These are phyloP conservation scores for Cetoscarus ocellatus DNA, from an alignment of 2,797 vertebrate genomes.

Conservation along the genomic window DNA sequence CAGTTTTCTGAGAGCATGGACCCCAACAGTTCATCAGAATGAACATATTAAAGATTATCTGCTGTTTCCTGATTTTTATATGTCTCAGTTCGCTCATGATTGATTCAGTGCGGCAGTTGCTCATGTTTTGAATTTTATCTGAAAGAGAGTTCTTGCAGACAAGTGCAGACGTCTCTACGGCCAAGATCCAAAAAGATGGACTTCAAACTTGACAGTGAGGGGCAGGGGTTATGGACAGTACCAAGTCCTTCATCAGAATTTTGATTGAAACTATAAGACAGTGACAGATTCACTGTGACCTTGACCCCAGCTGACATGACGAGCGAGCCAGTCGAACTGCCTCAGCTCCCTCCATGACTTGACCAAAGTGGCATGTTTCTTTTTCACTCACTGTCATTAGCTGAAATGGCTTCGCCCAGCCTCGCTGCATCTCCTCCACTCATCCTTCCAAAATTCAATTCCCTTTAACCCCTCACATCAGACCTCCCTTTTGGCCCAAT, in stretches of 20 bases:
- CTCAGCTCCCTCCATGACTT: constrained; percentile 36
- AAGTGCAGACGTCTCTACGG: constrained; percentile 41
- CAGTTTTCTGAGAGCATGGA: no score
- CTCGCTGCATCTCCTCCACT: constrained; percentile 43
- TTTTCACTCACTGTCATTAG: constrained; percentile 56
- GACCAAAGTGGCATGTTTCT: constrained; percentile 51
- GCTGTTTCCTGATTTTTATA: constrained; percentile 6
- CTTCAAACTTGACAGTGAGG: constrained; percentile 70
- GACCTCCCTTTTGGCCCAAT: constrained; percentile 71
- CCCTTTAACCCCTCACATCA: constrained; percentile 64
- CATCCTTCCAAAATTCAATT: constrained; percentile 60
- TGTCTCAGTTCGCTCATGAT: constrained; percentile 14
- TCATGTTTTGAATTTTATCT: constrained; percentile 33
- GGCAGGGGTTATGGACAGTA: constrained; percentile 65
- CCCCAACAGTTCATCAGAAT: background rate
- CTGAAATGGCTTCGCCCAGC: constrained; percentile 24
- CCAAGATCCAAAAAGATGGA: constrained; percentile 48
- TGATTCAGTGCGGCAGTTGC: background rate
- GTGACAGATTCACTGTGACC: constrained; percentile 73
- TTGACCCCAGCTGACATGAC: constrained; percentile 70
- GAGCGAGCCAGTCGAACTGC: constrained; percentile 42
- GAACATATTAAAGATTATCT: background rate
- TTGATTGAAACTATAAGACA: constrained; percentile 78
- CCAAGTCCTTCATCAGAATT: constrained; percentile 76
- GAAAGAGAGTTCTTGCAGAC: constrained; percentile 40